phyloP scores from a whole-genome alignment of 2,797 vertebrate species.

The Emys orbicularis region DNA sequence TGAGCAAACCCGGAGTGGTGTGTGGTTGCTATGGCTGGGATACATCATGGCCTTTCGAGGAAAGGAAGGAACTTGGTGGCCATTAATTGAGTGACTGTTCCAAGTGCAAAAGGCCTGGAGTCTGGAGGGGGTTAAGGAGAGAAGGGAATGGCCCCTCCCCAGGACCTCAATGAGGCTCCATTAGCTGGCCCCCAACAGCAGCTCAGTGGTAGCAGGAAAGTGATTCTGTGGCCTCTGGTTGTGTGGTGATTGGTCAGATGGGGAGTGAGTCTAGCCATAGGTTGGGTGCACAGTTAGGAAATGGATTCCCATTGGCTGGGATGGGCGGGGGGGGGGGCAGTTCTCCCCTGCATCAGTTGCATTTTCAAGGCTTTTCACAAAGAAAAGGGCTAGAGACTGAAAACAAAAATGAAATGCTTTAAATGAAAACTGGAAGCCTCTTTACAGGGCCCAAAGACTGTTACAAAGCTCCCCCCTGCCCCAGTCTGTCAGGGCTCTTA shows the following conservation, averaged over 20 bases:
- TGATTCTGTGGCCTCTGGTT: neutral
- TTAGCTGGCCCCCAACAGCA: neutral
- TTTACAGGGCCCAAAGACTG: neutral
- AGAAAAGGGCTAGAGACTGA: neutral
- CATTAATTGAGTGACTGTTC: neutral
- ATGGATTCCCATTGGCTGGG: neutral
- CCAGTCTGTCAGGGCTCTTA: neutral
- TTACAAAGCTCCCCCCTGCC: neutral
- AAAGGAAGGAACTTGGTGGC: neutral
- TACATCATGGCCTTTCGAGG: neutral
- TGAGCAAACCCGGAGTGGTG: neutral
- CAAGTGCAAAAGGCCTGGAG: neutral
- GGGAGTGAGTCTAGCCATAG: neutral
- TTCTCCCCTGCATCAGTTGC: neutral
- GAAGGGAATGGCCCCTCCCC: neutral
- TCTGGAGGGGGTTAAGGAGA: neutral
- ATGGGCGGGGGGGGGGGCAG: neutral
- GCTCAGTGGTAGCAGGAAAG: neutral
- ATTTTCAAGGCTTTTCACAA: neutral
- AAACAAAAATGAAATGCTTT: no score
- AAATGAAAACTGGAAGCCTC: neutral
- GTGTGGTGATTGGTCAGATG: neutral
- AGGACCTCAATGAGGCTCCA: neutral
- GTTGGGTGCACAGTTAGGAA: neutral
- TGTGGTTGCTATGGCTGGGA: neutral